Evolutionary conservation across 64 coral and sea anemone genomes (phyloP), one percentile per base, ranked within the genome.

Genomic region (Acropora tenuis): DNA sequence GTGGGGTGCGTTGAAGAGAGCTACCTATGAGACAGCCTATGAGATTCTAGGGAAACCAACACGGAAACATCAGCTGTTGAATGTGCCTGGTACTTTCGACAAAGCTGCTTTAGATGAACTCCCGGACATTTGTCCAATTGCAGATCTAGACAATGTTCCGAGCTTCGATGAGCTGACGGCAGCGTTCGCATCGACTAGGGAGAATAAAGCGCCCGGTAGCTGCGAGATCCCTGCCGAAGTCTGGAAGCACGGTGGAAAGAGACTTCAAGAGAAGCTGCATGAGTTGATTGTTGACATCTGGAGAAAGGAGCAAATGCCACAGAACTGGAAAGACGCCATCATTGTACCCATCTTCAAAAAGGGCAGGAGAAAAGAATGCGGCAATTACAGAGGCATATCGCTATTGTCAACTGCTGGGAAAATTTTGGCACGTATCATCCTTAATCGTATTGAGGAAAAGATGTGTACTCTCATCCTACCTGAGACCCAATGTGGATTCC

Each of bases 401-500:
- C 77, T 79, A 41, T 47, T 1, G 41, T 79, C 77, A 30, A 79
- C 45, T 47, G 43, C 77, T 8, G 43, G 77, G 45, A n/a, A 46
- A 79, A 30, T 79, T 12, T 41, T 79, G 15, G 50, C 46, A 1
- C n/a, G 77, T 30, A 43, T 63, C 7, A 43, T 63, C 7, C 59
- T 63, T 3, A 63, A 63, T 63, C 7, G 59, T 55, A 55, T 55
- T 55, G 50, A 49, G 19, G 17, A 47, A 49, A 52, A 1, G 16
- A 45, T 17, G 11, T 6, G 15, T 5, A 79, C 58, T 69, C 59
- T 40, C 59, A 41, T 9, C 19, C 1, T 16, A 55, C 12, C 41
- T 66, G 88, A 79, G 55, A 89, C 43, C n/a, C 77, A 57, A 59
- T 75, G 61, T 4, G 63, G 76, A 0, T 89, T 63, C 12, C 12